A percentile compares a stretch with the other conserved stretches of the same genome.
Evolutionary conservation across 2,888 invertebrate species (phyloP).

Genomic region (Caradrina kadenii): DNA sequence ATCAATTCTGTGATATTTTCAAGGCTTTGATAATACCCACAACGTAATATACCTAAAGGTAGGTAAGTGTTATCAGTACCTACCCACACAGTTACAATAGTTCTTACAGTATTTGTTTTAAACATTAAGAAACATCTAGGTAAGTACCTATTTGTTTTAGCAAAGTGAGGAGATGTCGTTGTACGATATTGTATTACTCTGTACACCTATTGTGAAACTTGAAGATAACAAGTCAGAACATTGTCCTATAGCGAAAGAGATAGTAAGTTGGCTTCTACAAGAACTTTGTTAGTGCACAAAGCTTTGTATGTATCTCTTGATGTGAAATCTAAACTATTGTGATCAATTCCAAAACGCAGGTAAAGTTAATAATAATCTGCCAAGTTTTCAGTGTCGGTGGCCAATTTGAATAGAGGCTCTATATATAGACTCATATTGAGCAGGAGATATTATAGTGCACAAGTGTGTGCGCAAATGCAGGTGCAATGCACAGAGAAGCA

Average conservation of each 20-base stretch:
- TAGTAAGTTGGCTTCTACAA: background rate
- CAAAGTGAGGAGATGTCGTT: conserved; percentile 33
- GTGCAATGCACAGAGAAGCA: too few species aligned
- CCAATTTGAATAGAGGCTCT: too few species aligned
- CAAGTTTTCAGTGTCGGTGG: too few species aligned
- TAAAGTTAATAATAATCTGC: too few species aligned
- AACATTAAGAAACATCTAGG: conserved; percentile 3
- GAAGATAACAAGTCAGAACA: conserved; percentile 15
- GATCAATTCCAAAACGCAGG: too few species aligned
- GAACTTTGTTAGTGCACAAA: background rate
- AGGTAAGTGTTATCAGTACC: conserved; percentile 14
- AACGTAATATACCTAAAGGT: background rate
- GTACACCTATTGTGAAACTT: conserved; percentile 36
- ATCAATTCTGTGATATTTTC: conserved; percentile 52
- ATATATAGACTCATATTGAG: too few species aligned
- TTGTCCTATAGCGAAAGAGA: conserved; percentile 9
- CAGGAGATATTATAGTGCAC: too few species aligned
- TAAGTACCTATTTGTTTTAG: conserved; percentile 19
- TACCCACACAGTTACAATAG: background rate
- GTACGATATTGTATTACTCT: conserved; percentile 31
- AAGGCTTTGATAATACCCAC: conserved; percentile 32
- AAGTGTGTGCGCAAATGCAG: too few species aligned
- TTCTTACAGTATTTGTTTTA: background rate
- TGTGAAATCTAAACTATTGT: background rate
- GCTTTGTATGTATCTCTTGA: background rate